phyloP scores from a whole-genome alignment of 1,140 invertebrate species.

The Goniozus legneri region DNA sequence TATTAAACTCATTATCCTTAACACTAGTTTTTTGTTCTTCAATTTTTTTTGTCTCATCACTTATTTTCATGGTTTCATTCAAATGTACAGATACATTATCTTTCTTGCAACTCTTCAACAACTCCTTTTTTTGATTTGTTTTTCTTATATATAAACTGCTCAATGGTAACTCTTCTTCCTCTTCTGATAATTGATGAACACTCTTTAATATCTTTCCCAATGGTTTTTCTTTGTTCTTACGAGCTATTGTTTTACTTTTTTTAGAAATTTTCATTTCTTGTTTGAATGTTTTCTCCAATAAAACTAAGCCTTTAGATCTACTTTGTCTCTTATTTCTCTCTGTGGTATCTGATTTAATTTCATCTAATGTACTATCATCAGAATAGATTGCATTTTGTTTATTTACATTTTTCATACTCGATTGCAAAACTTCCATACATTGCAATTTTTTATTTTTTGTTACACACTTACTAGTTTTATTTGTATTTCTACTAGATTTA shows the following conservation, averaged over 20 bases:
- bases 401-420: not conserved
- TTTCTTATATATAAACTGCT: slow-evolving; percentile 17
- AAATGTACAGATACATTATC: too few relatives aligned
- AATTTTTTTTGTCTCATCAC: slow-evolving; percentile 9
- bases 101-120: not conserved
- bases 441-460: too few relatives aligned
- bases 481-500: not conserved
- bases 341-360: slow-evolving; percentile 10
- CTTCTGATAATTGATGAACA: slow-evolving; percentile 10
- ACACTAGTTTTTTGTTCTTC: slow-evolving; percentile 11
- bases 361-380: slow-evolving; percentile 41
- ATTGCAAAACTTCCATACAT: too few relatives aligned
- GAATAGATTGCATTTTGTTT: slow-evolving; percentile 24
- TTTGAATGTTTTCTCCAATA: slow-evolving; percentile 35
- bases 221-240: slow-evolving; percentile 21
- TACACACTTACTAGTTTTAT: too few relatives aligned
- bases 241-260: slow-evolving; percentile 14
- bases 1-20: too few relatives aligned
- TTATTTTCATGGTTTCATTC: too few relatives aligned
- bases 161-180: slow-evolving; percentile 26
- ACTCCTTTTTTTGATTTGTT: slow-evolving; percentile 10
- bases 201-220: not conserved
- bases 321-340: slow-evolving; percentile 23
- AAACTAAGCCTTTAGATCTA: slow-evolving; percentile 24
- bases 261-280: slow-evolving; percentile 26